Conservation (phyloP, 2,113 vertebrate genomes). For the Vombatus ursinus region DNA sequence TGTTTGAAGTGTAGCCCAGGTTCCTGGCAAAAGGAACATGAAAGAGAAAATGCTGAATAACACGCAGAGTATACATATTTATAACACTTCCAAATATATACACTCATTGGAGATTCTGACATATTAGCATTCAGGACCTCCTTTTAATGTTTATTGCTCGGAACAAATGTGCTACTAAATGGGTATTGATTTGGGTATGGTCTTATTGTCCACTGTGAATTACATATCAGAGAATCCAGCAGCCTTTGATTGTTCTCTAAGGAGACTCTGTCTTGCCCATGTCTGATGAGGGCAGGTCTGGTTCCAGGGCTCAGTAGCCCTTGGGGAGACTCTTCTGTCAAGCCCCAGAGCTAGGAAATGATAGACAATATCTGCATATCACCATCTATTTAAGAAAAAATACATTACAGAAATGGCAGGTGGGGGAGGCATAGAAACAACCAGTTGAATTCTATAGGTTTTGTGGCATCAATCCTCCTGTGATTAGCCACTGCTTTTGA, state of each 20-base stretch:
- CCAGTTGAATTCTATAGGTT: slow-evolving; percentile 11
- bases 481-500: neutral
- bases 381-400: neutral
- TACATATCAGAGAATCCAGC: slow-evolving; percentile 57
- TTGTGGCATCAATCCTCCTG: slow-evolving; percentile 13
- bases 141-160: slow-evolving; percentile 58
- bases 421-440: neutral
- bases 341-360: neutral
- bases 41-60: slow-evolving; percentile 36
- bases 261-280: neutral
- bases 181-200: slow-evolving; percentile 61
- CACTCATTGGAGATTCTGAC: slow-evolving; percentile 40
- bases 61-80: slow-evolving; percentile 16
- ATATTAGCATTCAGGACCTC: slow-evolving; percentile 29
- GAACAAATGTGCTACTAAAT: slow-evolving; percentile 59
- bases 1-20: slow-evolving; percentile 50
- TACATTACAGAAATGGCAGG: neutral
- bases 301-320: neutral
- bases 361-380: neutral
- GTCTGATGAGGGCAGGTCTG: slow-evolving; percentile 38
- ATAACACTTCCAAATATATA: slow-evolving; percentile 9
- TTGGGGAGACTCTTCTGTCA: slow-evolving; percentile 40
- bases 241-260: slow-evolving; percentile 51
- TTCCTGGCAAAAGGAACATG: slow-evolving; percentile 58
- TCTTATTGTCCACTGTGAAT: slow-evolving; percentile 42